Conservation (phyloP, 1,140 invertebrate genomes). For the Procambarus virginalis region DNA sequence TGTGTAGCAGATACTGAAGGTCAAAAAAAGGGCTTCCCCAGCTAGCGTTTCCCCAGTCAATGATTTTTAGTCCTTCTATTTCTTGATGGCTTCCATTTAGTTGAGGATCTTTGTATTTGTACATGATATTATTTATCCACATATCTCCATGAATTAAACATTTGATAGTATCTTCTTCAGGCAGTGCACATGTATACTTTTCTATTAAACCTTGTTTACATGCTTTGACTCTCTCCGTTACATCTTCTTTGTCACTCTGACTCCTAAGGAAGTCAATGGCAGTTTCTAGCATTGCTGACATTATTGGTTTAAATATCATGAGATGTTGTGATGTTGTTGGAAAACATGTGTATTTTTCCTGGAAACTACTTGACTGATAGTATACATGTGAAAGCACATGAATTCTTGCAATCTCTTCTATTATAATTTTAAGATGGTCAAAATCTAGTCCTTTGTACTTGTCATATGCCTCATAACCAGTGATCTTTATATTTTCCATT, state of each 20-base stretch:
- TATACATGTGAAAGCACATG: conserved; percentile 23
- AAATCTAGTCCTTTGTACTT: conserved; percentile 24
- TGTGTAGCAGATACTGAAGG: conserved; percentile 41
- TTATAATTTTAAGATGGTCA: neutral
- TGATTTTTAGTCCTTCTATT: conserved; percentile 17
- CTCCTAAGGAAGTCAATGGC: neutral
- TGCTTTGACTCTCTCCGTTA: neutral
- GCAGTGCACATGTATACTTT: neutral
- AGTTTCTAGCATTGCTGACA: neutral
- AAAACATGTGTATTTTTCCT: conserved; percentile 16
- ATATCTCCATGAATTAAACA: conserved; percentile 39
- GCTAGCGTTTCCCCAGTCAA: conserved; percentile 40
- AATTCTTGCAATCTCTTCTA: conserved; percentile 14
- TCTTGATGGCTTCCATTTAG: neutral
- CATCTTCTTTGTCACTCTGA: neutral
- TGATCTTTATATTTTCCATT: conserved; percentile 20
- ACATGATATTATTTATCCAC: conserved; percentile 53
- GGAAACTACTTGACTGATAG: neutral
- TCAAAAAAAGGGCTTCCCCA: conserved; percentile 27
- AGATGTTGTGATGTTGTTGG: neutral
- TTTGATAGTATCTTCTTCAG: neutral
- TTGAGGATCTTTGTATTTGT: neutral
- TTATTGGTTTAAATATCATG: neutral
- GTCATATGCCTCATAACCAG: conserved; percentile 22
- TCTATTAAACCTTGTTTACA: neutral